Evolutionary conservation across 2,113 vertebrate species (phyloP), one percentile per base, ranked within the genome.

Genomic region (Ornithorhynchus anatinus): DNA sequence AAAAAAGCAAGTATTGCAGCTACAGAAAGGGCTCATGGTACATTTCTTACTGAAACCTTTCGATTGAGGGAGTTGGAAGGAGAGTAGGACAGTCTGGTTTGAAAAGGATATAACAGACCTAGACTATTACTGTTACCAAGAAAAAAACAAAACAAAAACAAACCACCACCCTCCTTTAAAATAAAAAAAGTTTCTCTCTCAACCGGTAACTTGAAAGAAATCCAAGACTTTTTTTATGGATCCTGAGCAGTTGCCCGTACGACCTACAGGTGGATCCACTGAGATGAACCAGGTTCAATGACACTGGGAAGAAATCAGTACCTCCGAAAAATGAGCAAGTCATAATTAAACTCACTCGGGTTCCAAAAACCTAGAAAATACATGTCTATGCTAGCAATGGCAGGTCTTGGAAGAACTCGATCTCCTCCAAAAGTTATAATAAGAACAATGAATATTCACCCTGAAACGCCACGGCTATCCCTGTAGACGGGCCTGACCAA

Each of bases 251-350:
- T 57, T 88, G 81, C 44, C 65, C 53, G 40, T 75, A 73, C 53
- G 48, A 84, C 78, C 86, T 84, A 89, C 84, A 91, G 84, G 85
- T 82, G 80, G 88, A 90, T 75, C 87, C 81, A 87, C 40, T 85
- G 86, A 91, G 84, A 66, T n/a, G n/a, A n/a, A n/a, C n/a, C n/a
- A n/a, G n/a, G n/a, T n/a, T n/a, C n/a, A n/a, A n/a, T 73, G 22
- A 38, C 1, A 31, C 17, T n/a, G 31, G 16, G 36, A 62, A 51
- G 23, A 70, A 72, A 48, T 23, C 59, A 37, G 59, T 25, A n/a
- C 6, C n/a, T 59, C 25, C 54, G 51, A 43, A 32, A 40, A 42
- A 61, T 15, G n/a, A n/a, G 17, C 20, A 51, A 64, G 35, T 40
- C 19, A 39, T 20, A 13, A 62, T 27, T 45, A 37, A 64, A 23